Evolutionary conservation across 2,113 vertebrate genomes (phyloP).

Genomic region (Physeter macrocephalus): DNA sequence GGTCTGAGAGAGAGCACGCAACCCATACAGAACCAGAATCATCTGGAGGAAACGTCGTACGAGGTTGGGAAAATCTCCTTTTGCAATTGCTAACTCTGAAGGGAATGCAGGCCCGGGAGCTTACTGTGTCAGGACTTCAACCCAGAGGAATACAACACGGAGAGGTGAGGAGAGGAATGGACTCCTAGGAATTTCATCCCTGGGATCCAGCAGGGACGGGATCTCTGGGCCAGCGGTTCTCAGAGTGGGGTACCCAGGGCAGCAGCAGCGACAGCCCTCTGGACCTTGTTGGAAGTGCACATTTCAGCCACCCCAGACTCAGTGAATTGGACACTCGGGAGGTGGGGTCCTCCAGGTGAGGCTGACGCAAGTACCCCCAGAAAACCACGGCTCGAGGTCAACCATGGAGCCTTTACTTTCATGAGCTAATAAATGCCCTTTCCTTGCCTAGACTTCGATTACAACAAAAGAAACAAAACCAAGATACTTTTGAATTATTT

Average conservation of each 20-base stretch:
- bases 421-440: not conserved
- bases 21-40: not conserved
- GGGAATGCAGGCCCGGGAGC: too few species aligned
- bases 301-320: not conserved
- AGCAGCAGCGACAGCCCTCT: not conserved
- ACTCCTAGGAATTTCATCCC: too few species aligned
- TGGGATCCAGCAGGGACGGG: not conserved
- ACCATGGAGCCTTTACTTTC: not conserved
- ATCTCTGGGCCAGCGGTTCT: not conserved
- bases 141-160: not conserved
- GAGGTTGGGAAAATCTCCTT: not conserved
- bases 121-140: too few species aligned
- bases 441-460: not conserved
- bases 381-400: not conserved
- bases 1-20: not conserved
- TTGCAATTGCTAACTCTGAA: not conserved
- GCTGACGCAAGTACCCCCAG: accelerated
- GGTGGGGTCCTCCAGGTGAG: too few species aligned
- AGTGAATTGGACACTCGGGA: not conserved
- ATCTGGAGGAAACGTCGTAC: not conserved
- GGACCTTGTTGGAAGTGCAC: not conserved
- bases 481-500: not conserved
- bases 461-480: not conserved
- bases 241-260: not conserved
- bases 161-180: not conserved